Conservation (phyloP, 2,797 vertebrate species). For the Clamator glandarius region DNA sequence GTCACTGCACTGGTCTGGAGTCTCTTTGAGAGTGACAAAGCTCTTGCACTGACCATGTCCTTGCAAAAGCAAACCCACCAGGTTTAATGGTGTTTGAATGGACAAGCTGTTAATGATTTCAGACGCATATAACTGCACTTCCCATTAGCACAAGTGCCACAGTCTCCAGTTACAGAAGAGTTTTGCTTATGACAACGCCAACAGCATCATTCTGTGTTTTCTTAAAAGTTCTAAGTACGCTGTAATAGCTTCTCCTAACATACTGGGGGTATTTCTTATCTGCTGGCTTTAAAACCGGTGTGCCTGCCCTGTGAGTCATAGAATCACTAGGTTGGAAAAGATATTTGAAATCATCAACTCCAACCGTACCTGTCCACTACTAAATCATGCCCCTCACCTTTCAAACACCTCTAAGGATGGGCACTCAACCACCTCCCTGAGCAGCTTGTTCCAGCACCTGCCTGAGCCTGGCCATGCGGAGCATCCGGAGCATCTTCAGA, state of each 20-base stretch:
- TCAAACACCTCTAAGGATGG: no score
- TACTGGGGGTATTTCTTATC: neutral
- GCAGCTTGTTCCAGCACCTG: neutral
- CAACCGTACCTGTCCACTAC: no score
- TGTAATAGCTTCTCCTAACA: neutral
- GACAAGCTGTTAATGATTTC: neutral
- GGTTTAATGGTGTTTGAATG: neutral
- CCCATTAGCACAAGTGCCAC: accelerated
- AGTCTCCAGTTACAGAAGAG: accelerated
- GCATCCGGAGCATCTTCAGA: neutral
- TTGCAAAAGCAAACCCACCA: neutral
- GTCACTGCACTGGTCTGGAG: neutral
- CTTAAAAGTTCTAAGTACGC: neutral
- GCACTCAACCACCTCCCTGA: neutral
- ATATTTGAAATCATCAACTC: no score
- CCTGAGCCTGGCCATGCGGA: accelerated
- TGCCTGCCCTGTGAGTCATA: neutral
- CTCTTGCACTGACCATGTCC: no score
- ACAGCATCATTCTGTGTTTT: neutral
- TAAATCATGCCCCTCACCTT: no score
- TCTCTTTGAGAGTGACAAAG: neutral
- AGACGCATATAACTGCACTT: neutral
- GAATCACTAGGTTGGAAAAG: no score
- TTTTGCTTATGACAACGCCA: neutral
- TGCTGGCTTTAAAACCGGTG: neutral